phyloP scores from a whole-genome alignment of 1,140 invertebrate species.

The Drosophila melanogaster region DNA sequence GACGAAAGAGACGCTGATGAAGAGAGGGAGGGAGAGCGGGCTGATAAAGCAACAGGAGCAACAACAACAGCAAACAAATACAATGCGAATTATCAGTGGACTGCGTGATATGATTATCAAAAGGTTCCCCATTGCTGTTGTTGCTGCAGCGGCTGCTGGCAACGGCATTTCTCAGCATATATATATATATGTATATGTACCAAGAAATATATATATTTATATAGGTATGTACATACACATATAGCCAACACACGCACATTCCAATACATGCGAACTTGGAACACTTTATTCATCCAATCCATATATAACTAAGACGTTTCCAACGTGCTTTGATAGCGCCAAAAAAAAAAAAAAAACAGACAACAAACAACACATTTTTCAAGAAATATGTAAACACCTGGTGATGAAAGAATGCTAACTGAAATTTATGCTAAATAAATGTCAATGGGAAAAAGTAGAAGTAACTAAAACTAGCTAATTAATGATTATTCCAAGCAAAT shows the following conservation, averaged over 20 bases:
- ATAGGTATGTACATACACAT: background rate
- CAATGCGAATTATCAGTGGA: slow-evolving; percentile 80
- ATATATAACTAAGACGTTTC: slow-evolving; percentile 46
- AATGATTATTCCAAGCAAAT: no score
- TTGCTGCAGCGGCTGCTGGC: slow-evolving; percentile 56
- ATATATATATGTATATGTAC: slow-evolving; percentile 7
- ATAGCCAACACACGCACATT: slow-evolving; percentile 19
- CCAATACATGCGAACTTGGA: slow-evolving; percentile 37
- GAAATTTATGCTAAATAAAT: slow-evolving; percentile 2
- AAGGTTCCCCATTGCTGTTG: slow-evolving; percentile 59
- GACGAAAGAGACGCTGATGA: slow-evolving; percentile 14
- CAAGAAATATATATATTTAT: slow-evolving; percentile 5
- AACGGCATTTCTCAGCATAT: slow-evolving; percentile 64
- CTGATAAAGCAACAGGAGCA: slow-evolving; percentile 62
- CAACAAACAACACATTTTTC: slow-evolving; percentile 35
- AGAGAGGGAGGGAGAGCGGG: slow-evolving; percentile 3
- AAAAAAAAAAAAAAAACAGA: slow-evolving; percentile 20
- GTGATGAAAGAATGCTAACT: background rate
- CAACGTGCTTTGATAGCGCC: slow-evolving; percentile 49
- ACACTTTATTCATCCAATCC: slow-evolving; percentile 50
- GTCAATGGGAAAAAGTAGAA: background rate
- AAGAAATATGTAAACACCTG: slow-evolving; percentile 23
- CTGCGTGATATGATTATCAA: slow-evolving; percentile 82
- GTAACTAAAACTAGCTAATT: background rate
- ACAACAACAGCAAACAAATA: slow-evolving; percentile 61